Evolutionary conservation across 2,797 vertebrate genomes (phyloP), one percentile per base, ranked within the genome.

Genomic region (Phaenicophaeus curvirostris): DNA sequence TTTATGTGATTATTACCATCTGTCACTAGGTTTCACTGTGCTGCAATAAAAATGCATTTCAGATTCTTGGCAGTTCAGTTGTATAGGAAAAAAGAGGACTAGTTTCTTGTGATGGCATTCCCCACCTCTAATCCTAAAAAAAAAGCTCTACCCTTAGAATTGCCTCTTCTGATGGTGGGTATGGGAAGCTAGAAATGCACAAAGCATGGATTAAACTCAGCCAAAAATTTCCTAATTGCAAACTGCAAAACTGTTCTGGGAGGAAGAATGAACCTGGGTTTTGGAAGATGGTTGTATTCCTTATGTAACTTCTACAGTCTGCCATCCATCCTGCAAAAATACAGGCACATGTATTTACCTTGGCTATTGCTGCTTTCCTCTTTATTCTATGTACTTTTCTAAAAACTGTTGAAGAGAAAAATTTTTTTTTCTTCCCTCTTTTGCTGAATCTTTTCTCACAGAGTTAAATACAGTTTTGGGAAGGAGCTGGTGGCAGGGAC

Each of bases 1-100:
- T 87, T 87, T 65, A 90, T 90, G 90, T 90, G 89, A 95, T 96
- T 94, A 96, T 94, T 96, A 65, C 94, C 94, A 94, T 96, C 96
- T 97, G 95, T 94, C 94, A 86, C 83, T 93, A 79, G 67, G n/a
- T 91, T 96, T 93, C 87, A 91, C 80, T 93, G 74, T 89, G 78
- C 72, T 82, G 84, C 92, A 89, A n/a, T 95, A 87, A 86, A 93
- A 96, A 48, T 16, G n/a, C 59, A 74, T 82, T 96, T 93, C 71
- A 90, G 90, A 92, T 93, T 90, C 71, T 86, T 66, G 91, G 77
- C 79, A 84, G 74, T 61, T 94, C 55, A 88, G 65, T 68, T 62
- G 55, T 41, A 71, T 27, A 18, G 73, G 82, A 63, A 74, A 20
- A 57, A 50, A 72, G 77, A 67, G 11, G 18, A 37, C 33, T 30